Evolutionary conservation across 2,888 invertebrate genomes (phyloP).

Genomic region (Hedya salicella): DNA sequence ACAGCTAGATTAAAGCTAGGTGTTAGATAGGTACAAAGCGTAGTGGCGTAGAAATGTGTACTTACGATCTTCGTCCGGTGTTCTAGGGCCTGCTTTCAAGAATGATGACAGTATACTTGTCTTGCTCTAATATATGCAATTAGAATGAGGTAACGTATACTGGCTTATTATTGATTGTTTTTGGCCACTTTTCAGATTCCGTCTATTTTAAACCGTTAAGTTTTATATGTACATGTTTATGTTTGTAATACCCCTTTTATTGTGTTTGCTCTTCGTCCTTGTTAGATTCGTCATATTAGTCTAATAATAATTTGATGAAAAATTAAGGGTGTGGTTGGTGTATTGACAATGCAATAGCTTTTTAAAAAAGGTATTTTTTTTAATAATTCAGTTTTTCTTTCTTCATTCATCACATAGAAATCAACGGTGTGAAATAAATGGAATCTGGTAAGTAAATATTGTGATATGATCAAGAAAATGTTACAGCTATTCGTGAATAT

Average conservation of each 20-base stretch:
- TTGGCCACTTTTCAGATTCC: background rate
- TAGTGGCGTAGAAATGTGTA: constrained; percentile 48
- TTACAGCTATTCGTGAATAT: constrained; percentile 12
- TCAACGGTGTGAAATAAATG: constrained; percentile 9
- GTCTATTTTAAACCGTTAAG: background rate
- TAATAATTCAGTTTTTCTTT: too few species aligned
- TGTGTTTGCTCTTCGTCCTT: background rate
- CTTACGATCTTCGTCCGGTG: constrained; percentile 39
- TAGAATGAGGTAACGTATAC: background rate
- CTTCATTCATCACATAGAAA: too few species aligned
- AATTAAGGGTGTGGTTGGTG: too few species aligned
- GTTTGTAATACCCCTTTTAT: background rate
- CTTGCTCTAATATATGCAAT: background rate
- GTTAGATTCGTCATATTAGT: too few species aligned
- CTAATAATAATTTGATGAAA: too few species aligned
- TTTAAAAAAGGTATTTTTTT: too few species aligned
- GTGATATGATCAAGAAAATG: constrained; percentile 26
- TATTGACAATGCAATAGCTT: too few species aligned
- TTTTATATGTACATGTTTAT: background rate
- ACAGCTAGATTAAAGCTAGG: constrained; percentile 53
- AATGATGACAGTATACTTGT: background rate
- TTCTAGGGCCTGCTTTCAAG: background rate
- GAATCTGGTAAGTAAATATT: constrained; percentile 28
- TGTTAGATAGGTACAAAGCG: constrained; percentile 49
- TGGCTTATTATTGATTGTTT: background rate